Conservation (phyloP, 2,888 invertebrate genomes). For the Phasia obesa region DNA sequence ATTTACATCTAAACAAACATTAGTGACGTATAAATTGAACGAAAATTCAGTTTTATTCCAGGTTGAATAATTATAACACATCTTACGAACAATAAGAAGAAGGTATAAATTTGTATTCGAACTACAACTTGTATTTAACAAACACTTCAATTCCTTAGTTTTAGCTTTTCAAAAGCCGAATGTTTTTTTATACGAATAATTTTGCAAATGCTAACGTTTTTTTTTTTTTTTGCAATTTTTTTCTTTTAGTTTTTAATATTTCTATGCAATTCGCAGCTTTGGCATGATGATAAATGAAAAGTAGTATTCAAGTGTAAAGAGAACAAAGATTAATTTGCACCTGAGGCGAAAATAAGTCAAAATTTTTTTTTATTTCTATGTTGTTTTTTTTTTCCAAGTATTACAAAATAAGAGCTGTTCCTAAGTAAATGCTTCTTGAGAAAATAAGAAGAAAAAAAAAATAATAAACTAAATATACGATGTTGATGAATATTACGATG, state of each 20-base stretch:
- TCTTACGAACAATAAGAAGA: background rate
- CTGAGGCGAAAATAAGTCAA: conserved; percentile 66
- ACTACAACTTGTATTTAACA: background rate
- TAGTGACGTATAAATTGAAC: no score
- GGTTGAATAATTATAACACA: background rate
- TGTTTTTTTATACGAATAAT: conserved; percentile 19
- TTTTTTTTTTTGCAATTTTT: conserved; percentile 7
- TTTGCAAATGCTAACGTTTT: conserved; percentile 37
- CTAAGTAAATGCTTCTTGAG: conserved; percentile 36
- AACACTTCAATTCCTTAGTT: conserved; percentile 5
- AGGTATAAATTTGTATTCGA: conserved; percentile 35
- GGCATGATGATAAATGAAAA: conserved; percentile 70
- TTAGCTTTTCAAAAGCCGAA: conserved; percentile 13
- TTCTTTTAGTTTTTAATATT: conserved; percentile 34
- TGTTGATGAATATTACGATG: conserved; percentile 20
- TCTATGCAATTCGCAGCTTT: conserved; percentile 49
- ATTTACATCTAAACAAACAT: no score
- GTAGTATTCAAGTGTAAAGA: conserved; percentile 67
- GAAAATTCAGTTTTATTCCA: no score
- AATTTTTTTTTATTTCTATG: conserved; percentile 54
- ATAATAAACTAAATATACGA: conserved; percentile 27
- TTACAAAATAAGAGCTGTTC: conserved; percentile 63
- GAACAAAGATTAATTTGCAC: conserved; percentile 70
- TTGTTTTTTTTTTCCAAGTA: conserved; percentile 58
- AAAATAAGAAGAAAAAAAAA: background rate